phyloP scores from a whole-genome alignment of 2,797 vertebrate species.

The Prunella strophiata region DNA sequence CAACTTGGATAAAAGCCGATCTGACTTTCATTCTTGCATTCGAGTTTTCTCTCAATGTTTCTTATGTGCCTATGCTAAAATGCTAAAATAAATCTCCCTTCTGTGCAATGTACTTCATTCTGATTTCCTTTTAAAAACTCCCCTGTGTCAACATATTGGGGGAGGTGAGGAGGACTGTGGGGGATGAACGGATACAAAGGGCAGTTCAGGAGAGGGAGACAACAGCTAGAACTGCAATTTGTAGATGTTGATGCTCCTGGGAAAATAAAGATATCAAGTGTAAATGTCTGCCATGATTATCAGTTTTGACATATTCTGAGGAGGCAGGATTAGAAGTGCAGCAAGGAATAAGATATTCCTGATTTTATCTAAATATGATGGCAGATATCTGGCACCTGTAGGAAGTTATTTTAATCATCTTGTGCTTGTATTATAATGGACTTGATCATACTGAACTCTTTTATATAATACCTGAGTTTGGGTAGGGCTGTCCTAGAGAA shows the following conservation, averaged over 20 bases:
- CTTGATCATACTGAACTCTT: background rate
- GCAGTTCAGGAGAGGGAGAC: conserved; percentile 51
- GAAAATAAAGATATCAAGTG: conserved; percentile 34
- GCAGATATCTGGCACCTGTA: conserved; percentile 56
- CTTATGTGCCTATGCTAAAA: conserved; percentile 30
- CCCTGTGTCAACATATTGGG: conserved; percentile 24
- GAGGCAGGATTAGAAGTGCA: conserved; percentile 50
- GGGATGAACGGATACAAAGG: conserved; percentile 25
- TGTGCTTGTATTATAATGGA: background rate
- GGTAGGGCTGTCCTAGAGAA: background rate
- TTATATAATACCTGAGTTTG: background rate
- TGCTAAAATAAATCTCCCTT: conserved; percentile 63
- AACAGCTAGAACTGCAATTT: conserved; percentile 8
- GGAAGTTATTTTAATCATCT: conserved; percentile 27
- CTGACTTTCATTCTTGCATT: conserved; percentile 23
- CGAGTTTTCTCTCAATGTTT: background rate
- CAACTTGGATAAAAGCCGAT: background rate
- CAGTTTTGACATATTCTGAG: conserved; percentile 38
- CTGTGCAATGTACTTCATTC: conserved; percentile 47
- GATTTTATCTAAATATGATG: conserved; percentile 3
- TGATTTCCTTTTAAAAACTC: conserved; percentile 59
- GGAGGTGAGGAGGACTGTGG: conserved; percentile 62
- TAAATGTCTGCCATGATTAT: conserved; percentile 47
- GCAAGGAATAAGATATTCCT: conserved; percentile 18
- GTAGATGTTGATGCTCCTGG: conserved; percentile 8